Evolutionary conservation across 2,888 invertebrate genomes (phyloP).

Genomic region (Drosophila mimica): DNA sequence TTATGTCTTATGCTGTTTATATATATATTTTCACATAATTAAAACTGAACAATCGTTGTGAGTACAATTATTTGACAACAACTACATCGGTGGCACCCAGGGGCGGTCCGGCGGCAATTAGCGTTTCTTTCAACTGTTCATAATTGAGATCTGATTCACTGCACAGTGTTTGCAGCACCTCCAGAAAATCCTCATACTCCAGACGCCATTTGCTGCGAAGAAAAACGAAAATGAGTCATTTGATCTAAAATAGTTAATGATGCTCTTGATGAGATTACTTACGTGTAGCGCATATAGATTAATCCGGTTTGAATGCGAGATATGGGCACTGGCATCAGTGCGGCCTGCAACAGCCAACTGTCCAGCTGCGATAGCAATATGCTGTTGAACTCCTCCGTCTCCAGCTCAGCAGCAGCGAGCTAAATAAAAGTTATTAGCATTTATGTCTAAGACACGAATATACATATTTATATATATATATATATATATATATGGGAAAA

Average conservation of each 20-base stretch:
- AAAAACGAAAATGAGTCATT: conserved; percentile 2
- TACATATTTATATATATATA: neutral
- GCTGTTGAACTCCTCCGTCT: conserved; percentile 64
- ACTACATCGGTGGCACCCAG: conserved; percentile 51
- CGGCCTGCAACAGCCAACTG: conserved; percentile 71
- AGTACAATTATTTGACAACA: conserved; percentile 52
- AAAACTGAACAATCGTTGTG: conserved; percentile 37
- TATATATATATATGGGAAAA: neutral
- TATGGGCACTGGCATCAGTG: conserved; percentile 63
- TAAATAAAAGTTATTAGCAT: conserved; percentile 8
- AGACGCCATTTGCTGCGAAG: conserved; percentile 74
- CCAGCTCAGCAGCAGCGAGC: conserved; percentile 57
- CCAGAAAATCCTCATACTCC: conserved; percentile 74
- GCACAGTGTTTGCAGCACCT: conserved; percentile 60
- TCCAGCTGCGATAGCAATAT: conserved; percentile 78
- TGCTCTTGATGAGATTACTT: conserved; percentile 10
- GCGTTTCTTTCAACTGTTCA: conserved; percentile 57
- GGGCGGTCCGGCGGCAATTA: conserved; percentile 59
- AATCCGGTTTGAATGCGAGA: conserved; percentile 73
- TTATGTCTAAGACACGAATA: neutral
- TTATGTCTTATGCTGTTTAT: conserved; percentile 34
- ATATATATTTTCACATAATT: conserved; percentile 4
- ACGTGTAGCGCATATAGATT: conserved; percentile 79
- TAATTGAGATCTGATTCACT: conserved; percentile 40
- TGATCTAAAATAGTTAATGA: conserved; percentile 1